Conservation (phyloP, 2,888 invertebrate genomes). For the Chalcis sispes region DNA sequence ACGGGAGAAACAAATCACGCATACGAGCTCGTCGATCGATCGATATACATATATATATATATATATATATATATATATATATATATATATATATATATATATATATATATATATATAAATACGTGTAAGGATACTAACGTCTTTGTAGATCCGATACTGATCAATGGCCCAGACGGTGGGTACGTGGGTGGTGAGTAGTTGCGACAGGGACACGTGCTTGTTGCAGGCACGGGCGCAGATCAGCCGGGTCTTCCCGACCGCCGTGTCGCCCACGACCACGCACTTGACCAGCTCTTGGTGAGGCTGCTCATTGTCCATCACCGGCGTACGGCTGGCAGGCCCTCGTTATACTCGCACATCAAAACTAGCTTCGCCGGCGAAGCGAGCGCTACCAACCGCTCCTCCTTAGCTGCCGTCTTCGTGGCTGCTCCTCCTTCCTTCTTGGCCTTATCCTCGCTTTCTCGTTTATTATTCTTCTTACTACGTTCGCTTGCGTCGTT, state of each 20-base stretch:
- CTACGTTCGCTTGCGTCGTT: too few species aligned
- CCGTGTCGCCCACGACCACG: constrained; percentile 97
- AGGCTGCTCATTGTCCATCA: constrained; percentile 97
- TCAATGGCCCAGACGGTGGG: constrained; percentile 99
- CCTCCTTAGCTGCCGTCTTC: not conserved
- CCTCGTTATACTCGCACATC: constrained; percentile 62
- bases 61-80: too few species aligned
- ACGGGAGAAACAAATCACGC: too few species aligned
- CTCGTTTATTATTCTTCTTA: too few species aligned
- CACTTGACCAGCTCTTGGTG: constrained; percentile 98
- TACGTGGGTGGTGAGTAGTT: constrained; percentile 95
- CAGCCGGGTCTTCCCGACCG: constrained; percentile 96
- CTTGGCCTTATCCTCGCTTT: not conserved
- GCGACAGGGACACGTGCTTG: constrained; percentile 93
- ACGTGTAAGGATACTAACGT: constrained; percentile 81
- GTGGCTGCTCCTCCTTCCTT: not conserved
- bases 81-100: too few species aligned
- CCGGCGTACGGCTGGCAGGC: constrained; percentile 73
- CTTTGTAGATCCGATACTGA: constrained; percentile 96
- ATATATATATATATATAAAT: too few species aligned
- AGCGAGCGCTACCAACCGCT: not conserved
- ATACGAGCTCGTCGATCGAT: too few species aligned
- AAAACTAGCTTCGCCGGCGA: constrained; percentile 57
- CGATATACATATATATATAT: too few species aligned
- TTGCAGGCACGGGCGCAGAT: constrained; percentile 98